phyloP scores from a whole-genome alignment of 2,797 vertebrate species.

The Smutsia temminckii region DNA sequence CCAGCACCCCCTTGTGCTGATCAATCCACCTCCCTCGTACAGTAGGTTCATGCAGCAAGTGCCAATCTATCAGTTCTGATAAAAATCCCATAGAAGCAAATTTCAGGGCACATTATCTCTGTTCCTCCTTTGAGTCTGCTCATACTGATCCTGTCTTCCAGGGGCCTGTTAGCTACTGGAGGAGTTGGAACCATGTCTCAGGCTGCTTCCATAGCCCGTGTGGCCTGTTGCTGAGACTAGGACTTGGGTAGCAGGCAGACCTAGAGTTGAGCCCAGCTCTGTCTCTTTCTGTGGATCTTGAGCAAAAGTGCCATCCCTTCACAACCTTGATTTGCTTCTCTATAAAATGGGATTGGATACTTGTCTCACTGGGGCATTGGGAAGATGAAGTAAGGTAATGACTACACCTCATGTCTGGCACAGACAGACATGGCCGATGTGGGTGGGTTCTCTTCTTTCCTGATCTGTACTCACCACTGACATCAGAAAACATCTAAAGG shows the following conservation, averaged over 20 bases:
- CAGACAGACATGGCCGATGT: too few relatives aligned
- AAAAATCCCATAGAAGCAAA: background rate
- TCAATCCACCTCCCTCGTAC: too few relatives aligned
- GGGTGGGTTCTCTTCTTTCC: too few relatives aligned
- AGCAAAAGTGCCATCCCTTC: background rate
- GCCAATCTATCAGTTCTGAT: too few relatives aligned
- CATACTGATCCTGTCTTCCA: background rate
- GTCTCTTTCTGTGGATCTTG: background rate
- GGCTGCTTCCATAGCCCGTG: background rate
- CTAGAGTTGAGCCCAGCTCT: background rate
- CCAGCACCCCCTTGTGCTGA: too few relatives aligned
- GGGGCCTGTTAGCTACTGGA: background rate
- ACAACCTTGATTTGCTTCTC: background rate
- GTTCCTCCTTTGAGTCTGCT: background rate
- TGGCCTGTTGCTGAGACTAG: background rate
- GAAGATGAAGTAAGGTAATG: background rate
- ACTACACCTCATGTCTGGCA: background rate
- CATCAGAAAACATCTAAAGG: too few relatives aligned
- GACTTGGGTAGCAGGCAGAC: background rate
- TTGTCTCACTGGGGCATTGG: background rate
- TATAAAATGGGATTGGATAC: too few relatives aligned
- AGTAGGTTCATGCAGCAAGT: too few relatives aligned
- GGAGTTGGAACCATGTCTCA: background rate
- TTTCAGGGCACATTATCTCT: background rate
- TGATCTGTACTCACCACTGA: too few relatives aligned